Evolutionary conservation across 2,888 invertebrate genomes (phyloP).

Genomic region (Latrodectus elegans): DNA sequence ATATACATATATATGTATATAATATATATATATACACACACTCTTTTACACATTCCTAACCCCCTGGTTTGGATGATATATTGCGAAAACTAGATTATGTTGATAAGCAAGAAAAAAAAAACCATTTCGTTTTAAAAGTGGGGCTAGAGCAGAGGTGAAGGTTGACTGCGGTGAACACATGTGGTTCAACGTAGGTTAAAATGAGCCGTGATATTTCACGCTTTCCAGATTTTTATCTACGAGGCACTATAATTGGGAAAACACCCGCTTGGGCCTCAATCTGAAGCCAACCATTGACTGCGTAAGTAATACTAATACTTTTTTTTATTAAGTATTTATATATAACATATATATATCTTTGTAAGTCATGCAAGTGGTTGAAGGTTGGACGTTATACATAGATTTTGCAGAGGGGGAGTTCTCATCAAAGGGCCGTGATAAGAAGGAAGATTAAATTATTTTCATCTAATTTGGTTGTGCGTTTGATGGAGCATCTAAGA

Average conservation of each 20-base stretch:
- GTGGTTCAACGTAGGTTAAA: slow-evolving; percentile 32
- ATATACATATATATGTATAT: too few relatives aligned
- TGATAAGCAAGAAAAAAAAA: slow-evolving; percentile 24
- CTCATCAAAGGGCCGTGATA: too few relatives aligned
- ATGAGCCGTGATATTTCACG: slow-evolving; percentile 65
- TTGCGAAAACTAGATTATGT: slow-evolving; percentile 47
- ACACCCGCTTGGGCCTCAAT: slow-evolving; percentile 53
- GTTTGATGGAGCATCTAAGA: too few relatives aligned
- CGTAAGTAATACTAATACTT: slow-evolving; percentile 30
- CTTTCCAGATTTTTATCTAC: slow-evolving; percentile 60
- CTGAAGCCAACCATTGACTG: slow-evolving; percentile 21
- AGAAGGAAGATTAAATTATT: too few relatives aligned
- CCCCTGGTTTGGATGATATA: slow-evolving; percentile 54
- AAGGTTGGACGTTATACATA: too few relatives aligned
- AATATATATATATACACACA: neutral
- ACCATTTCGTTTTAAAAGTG: slow-evolving; percentile 42
- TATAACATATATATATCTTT: slow-evolving; percentile 12
- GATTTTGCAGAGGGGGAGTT: too few relatives aligned
- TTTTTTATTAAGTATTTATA: neutral
- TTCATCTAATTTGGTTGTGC: too few relatives aligned
- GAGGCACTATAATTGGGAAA: slow-evolving; percentile 62
- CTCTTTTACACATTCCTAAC: slow-evolving; percentile 7
- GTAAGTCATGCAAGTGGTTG: neutral
- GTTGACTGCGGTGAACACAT: slow-evolving; percentile 37
- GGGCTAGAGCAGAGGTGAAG: slow-evolving; percentile 14